A percentile compares a stretch with the other conserved stretches of the same genome.
Evolutionary conservation across 2,888 invertebrate genomes (phyloP).

Genomic region (Parochlus steinenii): DNA sequence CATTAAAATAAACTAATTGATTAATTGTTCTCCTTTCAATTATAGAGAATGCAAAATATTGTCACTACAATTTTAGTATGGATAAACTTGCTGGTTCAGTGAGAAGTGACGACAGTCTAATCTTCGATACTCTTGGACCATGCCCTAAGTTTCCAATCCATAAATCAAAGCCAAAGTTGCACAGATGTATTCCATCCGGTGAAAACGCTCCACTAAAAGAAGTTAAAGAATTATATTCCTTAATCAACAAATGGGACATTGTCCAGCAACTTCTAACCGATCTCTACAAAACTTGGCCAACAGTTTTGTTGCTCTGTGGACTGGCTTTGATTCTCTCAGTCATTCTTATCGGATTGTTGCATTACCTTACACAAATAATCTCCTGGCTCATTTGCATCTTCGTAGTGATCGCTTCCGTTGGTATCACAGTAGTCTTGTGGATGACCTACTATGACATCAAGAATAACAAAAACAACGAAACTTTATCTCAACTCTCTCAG

Average conservation of each 20-base stretch:
- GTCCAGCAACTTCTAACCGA: conserved; percentile 79
- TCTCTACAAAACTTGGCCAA: conserved; percentile 73
- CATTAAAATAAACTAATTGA: too few relatives aligned
- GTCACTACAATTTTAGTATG: conserved; percentile 52
- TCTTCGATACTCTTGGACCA: conserved; percentile 42
- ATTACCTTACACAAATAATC: conserved; percentile 65
- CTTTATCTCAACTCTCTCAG: conserved; percentile 43
- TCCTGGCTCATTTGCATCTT: conserved; percentile 78
- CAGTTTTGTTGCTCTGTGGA: conserved; percentile 64
- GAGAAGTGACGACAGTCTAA: conserved; percentile 21
- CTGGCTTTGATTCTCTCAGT: conserved; percentile 72
- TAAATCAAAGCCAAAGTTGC: conserved; percentile 61
- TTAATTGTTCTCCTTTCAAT: too few relatives aligned
- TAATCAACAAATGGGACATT: conserved; percentile 76
- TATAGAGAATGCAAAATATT: conserved; percentile 60
- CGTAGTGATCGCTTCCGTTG: conserved; percentile 57
- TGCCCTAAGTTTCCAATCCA: conserved; percentile 67
- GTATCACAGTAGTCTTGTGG: conserved; percentile 70
- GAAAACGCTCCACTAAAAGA: conserved; percentile 45
- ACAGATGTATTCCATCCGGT: conserved; percentile 72
- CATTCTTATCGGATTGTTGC: conserved; percentile 65
- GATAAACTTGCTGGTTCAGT: conserved; percentile 32
- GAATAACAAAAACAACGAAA: conserved; percentile 28
- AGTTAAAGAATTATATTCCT: conserved; percentile 54
- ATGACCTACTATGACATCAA: conserved; percentile 70